Percentiles rank a stretch among this genome's conserved stretches.
These are phyloP conservation scores for Telmatochromis sp. DNA, from an alignment of 2,113 vertebrate species.

Conservation along the genomic window DNA sequence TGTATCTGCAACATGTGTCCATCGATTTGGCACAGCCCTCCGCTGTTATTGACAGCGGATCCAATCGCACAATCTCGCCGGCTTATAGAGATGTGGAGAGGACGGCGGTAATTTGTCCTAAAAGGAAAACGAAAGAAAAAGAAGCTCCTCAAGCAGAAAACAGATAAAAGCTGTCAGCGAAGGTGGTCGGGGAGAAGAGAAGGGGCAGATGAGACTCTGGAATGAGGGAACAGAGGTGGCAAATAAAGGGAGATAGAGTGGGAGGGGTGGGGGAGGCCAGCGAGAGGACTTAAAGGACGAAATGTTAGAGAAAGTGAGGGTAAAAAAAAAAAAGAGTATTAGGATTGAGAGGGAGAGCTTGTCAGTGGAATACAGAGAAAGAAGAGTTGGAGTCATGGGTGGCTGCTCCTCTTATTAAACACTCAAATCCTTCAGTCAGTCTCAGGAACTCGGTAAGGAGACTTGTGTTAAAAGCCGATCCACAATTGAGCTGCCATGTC, in stretches of 20 bases:
- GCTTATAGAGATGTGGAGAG: constrained; percentile 19
- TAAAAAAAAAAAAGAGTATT: not conserved
- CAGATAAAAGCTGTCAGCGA: constrained; percentile 23
- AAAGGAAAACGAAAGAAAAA: constrained; percentile 10
- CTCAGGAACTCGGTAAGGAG: constrained; percentile 18
- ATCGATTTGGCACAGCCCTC: constrained; percentile 40
- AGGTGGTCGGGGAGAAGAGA: not conserved
- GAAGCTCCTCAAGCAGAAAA: not conserved
- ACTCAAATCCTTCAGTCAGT: constrained; percentile 29
- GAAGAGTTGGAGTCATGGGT: constrained; percentile 31
- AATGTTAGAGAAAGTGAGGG: constrained; percentile 15
- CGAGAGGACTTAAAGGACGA: constrained; percentile 23
- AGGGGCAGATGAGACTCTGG: not conserved
- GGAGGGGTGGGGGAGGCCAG: not conserved
- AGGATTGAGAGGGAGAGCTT: not conserved
- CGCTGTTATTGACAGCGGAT: constrained; percentile 14
- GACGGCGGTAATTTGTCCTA: constrained; percentile 14
- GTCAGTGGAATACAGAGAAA: constrained; percentile 30
- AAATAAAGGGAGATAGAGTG: not conserved
- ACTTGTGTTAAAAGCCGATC: not conserved
- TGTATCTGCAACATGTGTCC: constrained; percentile 17
- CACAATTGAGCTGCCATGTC: not conserved
- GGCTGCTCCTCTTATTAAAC: constrained; percentile 49
- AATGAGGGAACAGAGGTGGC: not conserved
- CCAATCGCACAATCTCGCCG: not conserved